phyloP scores from a whole-genome alignment of 2,797 vertebrate genomes.

The Pterois miles region DNA sequence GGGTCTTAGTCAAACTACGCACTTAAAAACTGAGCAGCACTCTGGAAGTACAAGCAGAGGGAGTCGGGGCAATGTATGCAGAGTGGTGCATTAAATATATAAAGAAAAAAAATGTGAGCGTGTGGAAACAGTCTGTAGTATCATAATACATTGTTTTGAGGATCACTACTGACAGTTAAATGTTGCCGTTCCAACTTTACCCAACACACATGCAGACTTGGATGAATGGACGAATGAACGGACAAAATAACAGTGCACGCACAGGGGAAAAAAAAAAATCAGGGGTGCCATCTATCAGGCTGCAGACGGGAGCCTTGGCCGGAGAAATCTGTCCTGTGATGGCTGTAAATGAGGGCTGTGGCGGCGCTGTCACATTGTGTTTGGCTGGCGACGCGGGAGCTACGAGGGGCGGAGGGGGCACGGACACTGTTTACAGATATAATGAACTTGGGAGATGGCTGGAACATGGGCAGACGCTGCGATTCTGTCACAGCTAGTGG shows the following conservation, averaged over 20 bases:
- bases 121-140: slow-evolving; percentile 52
- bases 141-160: slow-evolving; percentile 56
- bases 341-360: slow-evolving; percentile 77
- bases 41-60: slow-evolving; percentile 39
- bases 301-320: slow-evolving; percentile 58
- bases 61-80: slow-evolving; percentile 42
- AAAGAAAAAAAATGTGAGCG: slow-evolving; percentile 29
- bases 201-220: slow-evolving; percentile 25
- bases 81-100: slow-evolving; percentile 53
- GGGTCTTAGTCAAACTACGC: slow-evolving; percentile 41
- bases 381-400: slow-evolving; percentile 64
- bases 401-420: slow-evolving; percentile 48
- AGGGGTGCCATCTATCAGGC: slow-evolving; percentile 74
- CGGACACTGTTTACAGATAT: slow-evolving; percentile 66
- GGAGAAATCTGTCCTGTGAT: slow-evolving; percentile 78
- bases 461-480: slow-evolving; percentile 51
- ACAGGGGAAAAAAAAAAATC: slow-evolving; percentile 25
- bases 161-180: slow-evolving; percentile 62
- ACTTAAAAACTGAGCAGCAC: slow-evolving; percentile 49
- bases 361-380: slow-evolving; percentile 75
- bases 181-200: slow-evolving; percentile 23
- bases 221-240: slow-evolving; percentile 40
- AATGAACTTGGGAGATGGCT: slow-evolving; percentile 73
- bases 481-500: slow-evolving; percentile 60
- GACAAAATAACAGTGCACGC: slow-evolving; percentile 23